These are phyloP conservation scores for Antrozous pallidus DNA, from an alignment of 2,797 vertebrate genomes.

Conservation along the genomic window DNA sequence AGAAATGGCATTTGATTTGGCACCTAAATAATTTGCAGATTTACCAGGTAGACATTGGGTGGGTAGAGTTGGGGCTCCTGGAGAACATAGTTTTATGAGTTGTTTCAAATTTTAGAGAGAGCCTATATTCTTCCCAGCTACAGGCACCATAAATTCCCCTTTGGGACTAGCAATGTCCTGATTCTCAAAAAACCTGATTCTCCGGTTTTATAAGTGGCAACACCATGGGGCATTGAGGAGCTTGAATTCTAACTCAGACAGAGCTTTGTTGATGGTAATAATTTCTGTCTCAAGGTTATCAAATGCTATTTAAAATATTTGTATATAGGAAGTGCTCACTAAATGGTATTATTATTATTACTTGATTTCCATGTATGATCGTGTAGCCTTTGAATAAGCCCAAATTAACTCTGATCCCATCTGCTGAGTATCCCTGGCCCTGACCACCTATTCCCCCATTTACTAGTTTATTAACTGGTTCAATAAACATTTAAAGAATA, in stretches of 20 bases:
- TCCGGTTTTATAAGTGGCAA: background rate
- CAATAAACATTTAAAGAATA: background rate
- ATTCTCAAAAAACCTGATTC: background rate
- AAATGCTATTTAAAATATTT: background rate
- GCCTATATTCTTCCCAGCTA: background rate
- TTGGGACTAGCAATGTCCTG: background rate
- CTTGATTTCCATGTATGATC: background rate
- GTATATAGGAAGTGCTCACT: background rate
- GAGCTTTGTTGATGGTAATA: background rate
- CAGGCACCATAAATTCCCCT: background rate
- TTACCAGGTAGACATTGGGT: background rate
- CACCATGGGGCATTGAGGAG: background rate
- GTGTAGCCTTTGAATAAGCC: background rate
- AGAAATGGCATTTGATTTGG: background rate
- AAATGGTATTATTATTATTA: background rate
- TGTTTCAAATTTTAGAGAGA: background rate
- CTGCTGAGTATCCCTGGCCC: background rate
- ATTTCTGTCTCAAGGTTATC: background rate
- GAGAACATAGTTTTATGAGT: background rate
- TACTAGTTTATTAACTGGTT: background rate
- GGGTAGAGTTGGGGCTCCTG: background rate
- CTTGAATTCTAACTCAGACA: background rate
- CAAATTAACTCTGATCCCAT: background rate
- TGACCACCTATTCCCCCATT: background rate
- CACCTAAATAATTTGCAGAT: background rate